A percentile compares a stretch with the other conserved stretches of the same genome.
Conservation (phyloP, 2,113 vertebrate species). For the Crotalus tigris region DNA sequence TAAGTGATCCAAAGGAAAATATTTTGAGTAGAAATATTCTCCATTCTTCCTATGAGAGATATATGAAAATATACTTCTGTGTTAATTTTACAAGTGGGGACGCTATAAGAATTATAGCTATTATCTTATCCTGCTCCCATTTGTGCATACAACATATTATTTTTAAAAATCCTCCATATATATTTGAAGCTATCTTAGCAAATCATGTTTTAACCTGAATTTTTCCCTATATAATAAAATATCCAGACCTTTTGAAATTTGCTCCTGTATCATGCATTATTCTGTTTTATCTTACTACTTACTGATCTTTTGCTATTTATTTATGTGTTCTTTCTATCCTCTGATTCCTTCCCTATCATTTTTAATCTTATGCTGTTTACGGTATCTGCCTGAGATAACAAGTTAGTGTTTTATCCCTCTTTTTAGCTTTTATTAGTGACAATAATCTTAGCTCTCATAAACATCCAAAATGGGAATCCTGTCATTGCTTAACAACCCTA, state of each 20-base stretch:
- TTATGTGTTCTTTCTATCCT: background rate
- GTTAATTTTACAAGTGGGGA: background rate
- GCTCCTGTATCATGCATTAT: background rate
- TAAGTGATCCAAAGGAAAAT: background rate
- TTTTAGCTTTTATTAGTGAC: background rate
- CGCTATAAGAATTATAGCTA: background rate
- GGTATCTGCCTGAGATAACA: background rate
- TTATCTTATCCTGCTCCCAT: background rate
- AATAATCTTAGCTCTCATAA: background rate
- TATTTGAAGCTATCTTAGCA: background rate
- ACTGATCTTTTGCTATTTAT: background rate
- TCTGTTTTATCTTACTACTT: background rate
- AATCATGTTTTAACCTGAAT: background rate
- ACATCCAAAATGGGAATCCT: background rate
- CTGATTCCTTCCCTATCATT: background rate
- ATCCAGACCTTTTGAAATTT: background rate
- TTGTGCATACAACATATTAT: background rate
- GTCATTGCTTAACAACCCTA: background rate
- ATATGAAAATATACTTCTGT: background rate
- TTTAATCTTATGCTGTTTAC: background rate
- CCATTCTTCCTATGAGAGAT: background rate
- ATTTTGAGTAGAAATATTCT: background rate
- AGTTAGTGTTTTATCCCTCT: background rate
- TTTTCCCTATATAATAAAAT: background rate
- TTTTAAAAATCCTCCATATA: background rate